Evolutionary conservation across 2,797 vertebrate genomes (phyloP), one percentile per base, ranked within the genome.

Genomic region (Synaphobranchus kaupii): DNA sequence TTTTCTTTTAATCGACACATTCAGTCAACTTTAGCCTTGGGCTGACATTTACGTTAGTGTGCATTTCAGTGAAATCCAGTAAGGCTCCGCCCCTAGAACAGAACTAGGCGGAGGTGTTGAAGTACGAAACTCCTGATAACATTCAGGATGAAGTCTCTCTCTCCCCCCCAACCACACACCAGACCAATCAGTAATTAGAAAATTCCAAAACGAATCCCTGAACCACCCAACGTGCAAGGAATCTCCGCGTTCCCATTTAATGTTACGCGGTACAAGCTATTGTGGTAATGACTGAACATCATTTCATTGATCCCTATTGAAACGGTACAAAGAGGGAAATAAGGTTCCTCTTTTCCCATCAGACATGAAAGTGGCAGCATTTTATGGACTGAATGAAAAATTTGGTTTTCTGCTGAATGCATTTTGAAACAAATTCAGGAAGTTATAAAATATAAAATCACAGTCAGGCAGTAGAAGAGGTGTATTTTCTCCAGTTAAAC

Each of bases 61-160:
- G 6, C 25, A 50, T 76, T 22, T 8, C 78, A 48, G 47, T n/a
- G 47, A 81, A 81, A 81, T 50, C 34, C 9, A 10, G 47, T 4
- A 9, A 48, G 22, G 78, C 22, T 48, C 31, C 39, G 17, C 34
- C 73, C 73, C 39, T 20, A 44, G 73, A 44, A 44, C 15, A 39
- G 39, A 44, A 78, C 73, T 47, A 5, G 34, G 73, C 34, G 20
- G 34, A 78, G 73, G 15, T 22, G 20, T 47, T 10, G 15, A 12
- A 31, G 28, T 39, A 39, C 17, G 71, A 39, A 76, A 78, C 9
- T 81, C 73, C 78, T n/a, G 78, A 81, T 81, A 81, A 81, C 78
- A n/a, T 80, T 48, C 20, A 25, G 44, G 17, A 80, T 80, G 44
- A 80, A 80, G 22, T 34, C 25, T 1, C 63, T 8, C 63, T 28